phyloP scores from a whole-genome alignment of 2,888 invertebrate species.

The Drosophila siamana region DNA sequence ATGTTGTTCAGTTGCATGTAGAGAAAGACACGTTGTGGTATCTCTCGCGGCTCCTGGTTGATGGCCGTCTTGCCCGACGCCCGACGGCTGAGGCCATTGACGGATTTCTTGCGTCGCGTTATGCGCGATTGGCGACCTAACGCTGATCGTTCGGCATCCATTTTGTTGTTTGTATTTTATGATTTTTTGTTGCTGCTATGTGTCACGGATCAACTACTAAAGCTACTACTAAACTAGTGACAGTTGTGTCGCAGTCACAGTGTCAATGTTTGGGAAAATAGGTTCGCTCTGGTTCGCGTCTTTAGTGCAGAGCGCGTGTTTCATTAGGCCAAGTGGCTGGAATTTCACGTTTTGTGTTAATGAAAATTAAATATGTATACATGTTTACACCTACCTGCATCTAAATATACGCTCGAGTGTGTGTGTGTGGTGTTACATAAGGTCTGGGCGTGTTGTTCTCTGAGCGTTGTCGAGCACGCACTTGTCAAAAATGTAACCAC shows the following conservation, averaged over 20 bases:
- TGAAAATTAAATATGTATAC: conserved; percentile 55
- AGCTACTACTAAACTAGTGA: conserved; percentile 6
- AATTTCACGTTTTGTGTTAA: conserved; percentile 35
- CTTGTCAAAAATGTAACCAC: conserved; percentile 75
- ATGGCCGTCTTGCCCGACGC: not conserved
- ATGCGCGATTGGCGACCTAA: not conserved
- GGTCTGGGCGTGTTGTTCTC: conserved; percentile 31
- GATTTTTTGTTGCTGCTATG: too few species aligned
- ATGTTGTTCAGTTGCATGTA: conserved; percentile 73
- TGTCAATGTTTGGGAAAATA: not conserved
- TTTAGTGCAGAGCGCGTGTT: not conserved
- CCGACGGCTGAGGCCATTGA: not conserved
- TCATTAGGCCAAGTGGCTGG: conserved; percentile 30
- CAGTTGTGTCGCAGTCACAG: conserved; percentile 21
- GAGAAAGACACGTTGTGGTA: conserved; percentile 67
- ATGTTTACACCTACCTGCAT: conserved; percentile 33
- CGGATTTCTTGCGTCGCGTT: conserved; percentile 1
- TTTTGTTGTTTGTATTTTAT: conserved; percentile 4
- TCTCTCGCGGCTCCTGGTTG: not conserved
- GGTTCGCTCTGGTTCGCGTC: not conserved
- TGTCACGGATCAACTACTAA: not conserved
- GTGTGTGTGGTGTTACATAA: conserved; percentile 32
- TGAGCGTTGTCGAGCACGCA: conserved; percentile 41
- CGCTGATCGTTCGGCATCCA: not conserved
- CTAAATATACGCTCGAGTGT: conserved; percentile 1